phyloP scores from a whole-genome alignment of 2,888 invertebrate genomes.

The Ctenicera cuprea region DNA sequence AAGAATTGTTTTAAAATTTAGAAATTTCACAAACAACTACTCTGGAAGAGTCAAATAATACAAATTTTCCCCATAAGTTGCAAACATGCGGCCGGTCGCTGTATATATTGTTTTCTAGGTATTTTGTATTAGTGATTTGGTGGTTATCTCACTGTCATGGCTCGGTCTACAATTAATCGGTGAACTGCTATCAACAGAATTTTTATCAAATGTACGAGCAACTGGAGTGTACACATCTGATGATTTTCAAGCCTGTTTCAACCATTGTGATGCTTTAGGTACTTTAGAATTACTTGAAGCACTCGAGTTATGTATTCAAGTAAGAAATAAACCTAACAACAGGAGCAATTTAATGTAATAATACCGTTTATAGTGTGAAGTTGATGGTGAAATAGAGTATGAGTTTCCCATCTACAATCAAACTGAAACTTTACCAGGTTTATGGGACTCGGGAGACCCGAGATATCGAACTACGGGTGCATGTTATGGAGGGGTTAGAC shows the following conservation, averaged over 20 bases:
- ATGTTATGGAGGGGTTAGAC: conserved; percentile 80
- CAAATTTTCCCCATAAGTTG: no score
- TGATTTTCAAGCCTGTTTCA: conserved; percentile 83
- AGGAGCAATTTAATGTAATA: no score
- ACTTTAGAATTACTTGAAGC: conserved; percentile 82
- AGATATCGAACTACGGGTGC: conserved; percentile 71
- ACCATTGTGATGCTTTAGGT: conserved; percentile 81
- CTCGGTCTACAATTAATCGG: conserved; percentile 81
- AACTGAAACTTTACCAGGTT: conserved; percentile 79
- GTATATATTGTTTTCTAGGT: no score
- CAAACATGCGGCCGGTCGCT: no score
- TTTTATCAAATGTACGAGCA: conserved; percentile 74
- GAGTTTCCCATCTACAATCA: conserved; percentile 85
- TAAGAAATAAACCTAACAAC: conserved; percentile 61
- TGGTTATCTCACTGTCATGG: conserved; percentile 82
- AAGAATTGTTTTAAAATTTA: no score
- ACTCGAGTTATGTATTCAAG: conserved; percentile 80
- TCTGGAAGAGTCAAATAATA: no score
- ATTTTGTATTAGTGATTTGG: conserved; percentile 75
- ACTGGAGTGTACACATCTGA: conserved; percentile 84
- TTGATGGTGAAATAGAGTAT: conserved; percentile 83
- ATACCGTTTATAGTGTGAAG: conserved; percentile 75
- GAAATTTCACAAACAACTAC: no score
- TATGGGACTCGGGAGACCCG: conserved; percentile 79
- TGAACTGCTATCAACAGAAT: conserved; percentile 77